These are phyloP conservation scores for Oopsacas minuta DNA, from an alignment of 37 sponge, comb jelly and placozoan species.

Conservation along the genomic window DNA sequence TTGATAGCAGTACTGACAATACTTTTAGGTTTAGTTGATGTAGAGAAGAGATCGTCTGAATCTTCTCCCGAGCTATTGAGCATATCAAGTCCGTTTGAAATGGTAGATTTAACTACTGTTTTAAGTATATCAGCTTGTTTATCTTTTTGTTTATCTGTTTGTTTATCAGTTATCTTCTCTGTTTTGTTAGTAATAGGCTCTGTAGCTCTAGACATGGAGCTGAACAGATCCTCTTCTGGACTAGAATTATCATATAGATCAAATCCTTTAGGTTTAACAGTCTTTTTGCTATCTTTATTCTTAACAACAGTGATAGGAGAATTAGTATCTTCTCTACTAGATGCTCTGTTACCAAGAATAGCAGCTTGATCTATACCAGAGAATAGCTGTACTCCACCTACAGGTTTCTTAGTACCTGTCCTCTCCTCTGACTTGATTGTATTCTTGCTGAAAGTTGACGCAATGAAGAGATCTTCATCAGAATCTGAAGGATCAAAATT, in stretches of 20 bases:
- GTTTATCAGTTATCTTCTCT: background rate
- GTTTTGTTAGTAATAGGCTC: background rate
- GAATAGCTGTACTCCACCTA: background rate
- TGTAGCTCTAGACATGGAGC: background rate
- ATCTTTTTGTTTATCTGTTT: background rate
- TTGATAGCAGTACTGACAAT: background rate
- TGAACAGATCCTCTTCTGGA: background rate
- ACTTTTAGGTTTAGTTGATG: background rate
- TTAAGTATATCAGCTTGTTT: background rate
- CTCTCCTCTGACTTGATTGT: background rate
- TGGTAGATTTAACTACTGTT: background rate
- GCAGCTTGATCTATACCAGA: background rate
- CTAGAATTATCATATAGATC: background rate
- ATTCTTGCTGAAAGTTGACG: background rate
- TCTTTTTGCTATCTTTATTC: background rate
- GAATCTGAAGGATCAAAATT: background rate
- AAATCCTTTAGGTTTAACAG: background rate
- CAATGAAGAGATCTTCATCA: background rate
- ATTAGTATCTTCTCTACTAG: background rate
- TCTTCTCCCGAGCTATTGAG: background rate
- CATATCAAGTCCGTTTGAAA: background rate
- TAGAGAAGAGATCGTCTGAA: slow-evolving; percentile 5
- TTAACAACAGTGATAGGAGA: background rate
- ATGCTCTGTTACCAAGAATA: background rate
- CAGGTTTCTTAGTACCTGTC: background rate